Percentiles rank a stretch among this genome's conserved stretches.
These are phyloP conservation scores for Subacronicta megacephala DNA, from an alignment of 2,888 invertebrate species.

Conservation along the genomic window DNA sequence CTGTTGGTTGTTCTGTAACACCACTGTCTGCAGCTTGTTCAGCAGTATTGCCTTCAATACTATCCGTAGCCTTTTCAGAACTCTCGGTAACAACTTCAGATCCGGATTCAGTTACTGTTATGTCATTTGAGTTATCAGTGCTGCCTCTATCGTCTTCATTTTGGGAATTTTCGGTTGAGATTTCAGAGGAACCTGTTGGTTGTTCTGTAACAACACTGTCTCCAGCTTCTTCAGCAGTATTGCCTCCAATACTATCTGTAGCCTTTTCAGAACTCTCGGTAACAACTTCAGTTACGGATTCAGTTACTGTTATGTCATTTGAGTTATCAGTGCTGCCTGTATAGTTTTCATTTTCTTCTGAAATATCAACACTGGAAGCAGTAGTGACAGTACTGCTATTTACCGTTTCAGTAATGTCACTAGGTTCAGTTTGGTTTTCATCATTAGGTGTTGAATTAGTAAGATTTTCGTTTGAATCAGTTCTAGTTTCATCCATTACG, in stretches of 20 bases:
- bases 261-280: neutral
- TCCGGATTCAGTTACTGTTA: neutral
- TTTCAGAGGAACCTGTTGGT: neutral
- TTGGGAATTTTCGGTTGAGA: neutral
- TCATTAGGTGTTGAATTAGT: too few species aligned
- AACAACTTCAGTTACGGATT: neutral
- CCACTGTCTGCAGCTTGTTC: neutral
- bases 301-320: neutral
- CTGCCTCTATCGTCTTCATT: neutral
- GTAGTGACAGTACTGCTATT: too few species aligned
- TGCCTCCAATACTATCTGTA: neutral
- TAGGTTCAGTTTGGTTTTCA: conserved; percentile 13
- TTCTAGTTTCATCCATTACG: neutral
- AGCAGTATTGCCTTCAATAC: neutral
- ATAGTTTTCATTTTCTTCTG: neutral
- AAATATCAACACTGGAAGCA: too few species aligned
- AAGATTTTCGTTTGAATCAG: neutral
- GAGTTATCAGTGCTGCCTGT: neutral
- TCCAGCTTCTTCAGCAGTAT: neutral
- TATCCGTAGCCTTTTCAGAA: neutral
- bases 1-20: neutral
- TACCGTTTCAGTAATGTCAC: neutral
- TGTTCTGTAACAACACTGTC: neutral
- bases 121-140: neutral
- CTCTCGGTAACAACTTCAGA: neutral